Percentiles rank a stretch among this genome's conserved stretches.
phyloP scores from a whole-genome alignment of 2,888 invertebrate species.

The Koerneria pararmatus region DNA sequence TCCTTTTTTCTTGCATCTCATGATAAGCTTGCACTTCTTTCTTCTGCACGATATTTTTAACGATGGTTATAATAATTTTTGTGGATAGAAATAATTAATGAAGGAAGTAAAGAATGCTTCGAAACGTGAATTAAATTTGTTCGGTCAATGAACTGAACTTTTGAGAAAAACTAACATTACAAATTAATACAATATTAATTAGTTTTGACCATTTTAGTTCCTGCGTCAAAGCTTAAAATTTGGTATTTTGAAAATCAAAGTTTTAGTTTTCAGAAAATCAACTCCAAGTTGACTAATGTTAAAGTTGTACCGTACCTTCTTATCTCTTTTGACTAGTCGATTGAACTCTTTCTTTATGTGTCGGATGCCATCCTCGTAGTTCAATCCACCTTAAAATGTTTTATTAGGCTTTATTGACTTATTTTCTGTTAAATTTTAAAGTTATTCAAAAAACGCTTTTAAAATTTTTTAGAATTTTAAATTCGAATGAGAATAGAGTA shows the following conservation, averaged over 20 bases:
- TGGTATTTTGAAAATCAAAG: not conserved
- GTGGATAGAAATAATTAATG: too few relatives aligned
- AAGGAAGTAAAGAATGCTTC: too few relatives aligned
- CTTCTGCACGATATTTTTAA: too few relatives aligned
- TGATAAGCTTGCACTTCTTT: too few relatives aligned
- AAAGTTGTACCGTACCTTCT: too few relatives aligned
- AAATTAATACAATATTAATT: too few relatives aligned
- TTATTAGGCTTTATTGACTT: not conserved
- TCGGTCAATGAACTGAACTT: too few relatives aligned
- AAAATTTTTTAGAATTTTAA: not conserved
- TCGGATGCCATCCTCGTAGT: conserved; percentile 34
- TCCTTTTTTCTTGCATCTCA: too few relatives aligned
- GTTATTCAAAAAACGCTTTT: not conserved
- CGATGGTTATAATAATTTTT: too few relatives aligned
- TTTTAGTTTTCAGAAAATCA: not conserved
- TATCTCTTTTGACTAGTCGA: not conserved
- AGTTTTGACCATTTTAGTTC: not conserved
- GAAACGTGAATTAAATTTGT: too few relatives aligned
- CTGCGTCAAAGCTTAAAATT: not conserved
- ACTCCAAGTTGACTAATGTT: conserved; percentile 4
- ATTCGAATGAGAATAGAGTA: not conserved
- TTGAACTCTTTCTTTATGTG: conserved; percentile 34
- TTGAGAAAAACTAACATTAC: too few relatives aligned
- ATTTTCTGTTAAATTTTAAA: not conserved
- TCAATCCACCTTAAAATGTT: conserved; percentile 37